phyloP scores from a whole-genome alignment of 2,797 vertebrate genomes.

The Catharus ustulatus region DNA sequence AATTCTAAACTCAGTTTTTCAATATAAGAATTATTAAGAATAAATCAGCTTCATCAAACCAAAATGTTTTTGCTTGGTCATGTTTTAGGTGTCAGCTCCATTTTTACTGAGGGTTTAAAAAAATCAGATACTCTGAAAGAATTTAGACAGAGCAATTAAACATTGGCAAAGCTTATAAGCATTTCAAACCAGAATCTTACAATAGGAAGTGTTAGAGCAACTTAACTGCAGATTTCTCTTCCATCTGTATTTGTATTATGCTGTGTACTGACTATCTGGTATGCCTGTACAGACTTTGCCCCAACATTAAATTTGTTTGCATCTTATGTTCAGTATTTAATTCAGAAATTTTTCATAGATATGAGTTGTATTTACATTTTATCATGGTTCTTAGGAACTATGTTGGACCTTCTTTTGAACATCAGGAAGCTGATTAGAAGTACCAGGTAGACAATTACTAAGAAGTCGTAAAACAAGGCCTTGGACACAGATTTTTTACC shows the following conservation, averaged over 20 bases:
- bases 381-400: not conserved
- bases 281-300: not conserved
- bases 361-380: not conserved
- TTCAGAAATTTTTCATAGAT: not conserved
- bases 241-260: constrained; percentile 41
- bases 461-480: not conserved
- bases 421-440: not conserved
- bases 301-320: not conserved
- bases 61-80: not conserved
- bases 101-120: not conserved
- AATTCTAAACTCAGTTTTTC: not conserved
- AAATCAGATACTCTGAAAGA: not conserved
- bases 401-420: not conserved
- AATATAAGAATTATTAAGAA: not conserved
- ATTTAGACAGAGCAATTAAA: not conserved
- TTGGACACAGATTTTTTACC: not conserved
- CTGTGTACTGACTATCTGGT: not conserved
- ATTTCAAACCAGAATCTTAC: not conserved
- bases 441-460: not conserved
- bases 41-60: not conserved
- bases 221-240: constrained; percentile 29
- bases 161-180: not conserved
- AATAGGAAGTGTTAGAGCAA: constrained; percentile 10
- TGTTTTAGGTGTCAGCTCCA: not conserved
- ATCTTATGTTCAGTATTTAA: not conserved